Base-by-base conservation (phyloP, 2,888 invertebrate genomes). In the Argyresthia goedartella region DNA sequence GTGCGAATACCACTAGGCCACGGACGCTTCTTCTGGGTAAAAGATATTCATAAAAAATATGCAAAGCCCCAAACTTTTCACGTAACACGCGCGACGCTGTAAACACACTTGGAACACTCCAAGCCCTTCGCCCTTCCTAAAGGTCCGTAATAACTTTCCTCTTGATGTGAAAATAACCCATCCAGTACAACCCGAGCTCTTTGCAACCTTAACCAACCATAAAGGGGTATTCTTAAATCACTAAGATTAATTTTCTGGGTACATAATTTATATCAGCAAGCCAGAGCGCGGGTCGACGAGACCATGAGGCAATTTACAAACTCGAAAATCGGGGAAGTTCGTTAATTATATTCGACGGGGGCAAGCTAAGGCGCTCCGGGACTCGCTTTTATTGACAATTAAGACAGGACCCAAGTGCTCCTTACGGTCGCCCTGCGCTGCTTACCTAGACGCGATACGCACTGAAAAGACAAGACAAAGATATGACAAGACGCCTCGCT, bases 311-410 rank as follows among this genome's bases (percentile, higher is more conserved):
- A 81, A 82, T 85, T 85, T 82, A 82, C 80, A 81, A 85, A 85
- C 81, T 85, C 80, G 80, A 82, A 86, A 85, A 86, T 86, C 84
- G 81, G 76, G 78, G 79, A 85, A 85, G 82, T 85, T 82, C 79
- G 82, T 86, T 85, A 86, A 86, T 85, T 85, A 85, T 86, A 84
- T 86, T 84, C 79, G 76, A 66, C 66, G 74, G 72, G 76, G 76
- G 73, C 71, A 65, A 59, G 73, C 72, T 67, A 62, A 64, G 71
- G 72, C 66, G 69, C 71, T 64, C 68, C 63, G 77, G 76, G 81
- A 75, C 80, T 76, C 76, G 76, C 76, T 71, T 76, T 85, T 85
- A 85, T 85, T 82, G 85, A 81, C 84, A 81, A 85, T 84, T 82
- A 82, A 80, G 78, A 81, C 75, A 72, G 73, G 78, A 67, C 74